Percentiles rank a stretch among this genome's conserved stretches.
Evolutionary conservation across 2,113 vertebrate species (phyloP).

Genomic region (Pampusana beccarii): DNA sequence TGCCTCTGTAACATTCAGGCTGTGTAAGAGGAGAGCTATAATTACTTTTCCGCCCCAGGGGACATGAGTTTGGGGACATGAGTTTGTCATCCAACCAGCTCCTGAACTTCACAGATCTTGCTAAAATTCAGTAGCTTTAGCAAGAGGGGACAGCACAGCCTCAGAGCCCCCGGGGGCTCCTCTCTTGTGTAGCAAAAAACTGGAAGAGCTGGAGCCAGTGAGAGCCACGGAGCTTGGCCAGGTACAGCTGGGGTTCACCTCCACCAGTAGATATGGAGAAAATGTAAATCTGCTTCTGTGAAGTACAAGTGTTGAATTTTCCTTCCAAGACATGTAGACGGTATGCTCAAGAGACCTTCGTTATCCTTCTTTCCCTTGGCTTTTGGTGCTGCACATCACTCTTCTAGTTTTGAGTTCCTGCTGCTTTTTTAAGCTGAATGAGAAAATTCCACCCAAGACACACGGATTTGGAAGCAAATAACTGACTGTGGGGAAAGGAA

Average conservation of each 20-base stretch:
- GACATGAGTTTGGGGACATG: not conserved
- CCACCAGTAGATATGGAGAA: conserved; percentile 16
- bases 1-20: not conserved
- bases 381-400: not conserved
- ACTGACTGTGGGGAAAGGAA: not conserved
- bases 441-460: not conserved
- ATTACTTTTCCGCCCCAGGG: not conserved
- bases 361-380: not conserved
- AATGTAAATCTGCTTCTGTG: conserved; percentile 49
- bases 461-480: not conserved
- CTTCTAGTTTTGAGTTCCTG: not conserved
- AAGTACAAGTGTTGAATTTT: conserved; percentile 49
- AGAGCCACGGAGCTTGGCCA: not conserved
- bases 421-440: not conserved
- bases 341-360: not conserved
- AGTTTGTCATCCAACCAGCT: not conserved
- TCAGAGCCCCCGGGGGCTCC: not conserved
- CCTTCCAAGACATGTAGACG: conserved; percentile 54
- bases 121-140: not conserved
- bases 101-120: not conserved
- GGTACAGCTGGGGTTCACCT: not conserved
- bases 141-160: not conserved
- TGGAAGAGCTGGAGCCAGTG: conserved; percentile 20
- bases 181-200: not conserved
- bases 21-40: not conserved